Evolutionary conservation across 2,888 invertebrate species (phyloP).

Genomic region (Cistogaster globosa): DNA sequence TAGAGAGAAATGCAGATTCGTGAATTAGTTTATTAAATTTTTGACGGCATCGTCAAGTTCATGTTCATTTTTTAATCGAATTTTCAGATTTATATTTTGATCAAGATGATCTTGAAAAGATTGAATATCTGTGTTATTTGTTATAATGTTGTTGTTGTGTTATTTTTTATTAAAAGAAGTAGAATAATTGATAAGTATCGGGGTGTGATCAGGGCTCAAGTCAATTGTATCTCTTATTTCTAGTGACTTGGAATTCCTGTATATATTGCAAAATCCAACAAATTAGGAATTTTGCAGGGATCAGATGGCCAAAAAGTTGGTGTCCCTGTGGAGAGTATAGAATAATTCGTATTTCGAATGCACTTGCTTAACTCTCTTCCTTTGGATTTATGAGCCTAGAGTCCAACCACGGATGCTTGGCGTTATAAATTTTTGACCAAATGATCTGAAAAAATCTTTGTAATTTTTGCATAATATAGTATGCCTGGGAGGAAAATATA

Average conservation of each 20-base stretch:
- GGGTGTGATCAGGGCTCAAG: slow-evolving; percentile 55
- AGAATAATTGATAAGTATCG: slow-evolving; percentile 45
- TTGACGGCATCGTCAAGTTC: slow-evolving; percentile 14
- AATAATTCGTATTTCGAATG: slow-evolving; percentile 30
- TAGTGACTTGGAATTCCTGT: no score
- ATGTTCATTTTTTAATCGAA: not conserved
- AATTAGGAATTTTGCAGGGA: slow-evolving; percentile 29
- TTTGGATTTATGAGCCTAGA: no score
- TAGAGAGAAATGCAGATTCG: slow-evolving; percentile 4
- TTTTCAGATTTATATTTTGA: slow-evolving; percentile 11
- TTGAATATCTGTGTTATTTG: not conserved
- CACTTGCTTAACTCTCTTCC: no score
- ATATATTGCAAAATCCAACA: slow-evolving; percentile 55
- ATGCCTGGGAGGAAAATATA: slow-evolving; percentile 33
- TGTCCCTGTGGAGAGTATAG: slow-evolving; percentile 49
- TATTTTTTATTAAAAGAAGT: not conserved
- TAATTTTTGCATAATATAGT: slow-evolving; percentile 14
- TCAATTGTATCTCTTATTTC: slow-evolving; percentile 35
- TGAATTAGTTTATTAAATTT: slow-evolving; percentile 15
- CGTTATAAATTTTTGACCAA: slow-evolving; percentile 55
- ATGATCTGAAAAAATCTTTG: slow-evolving; percentile 22
- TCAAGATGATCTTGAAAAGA: slow-evolving; percentile 14
- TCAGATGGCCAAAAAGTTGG: slow-evolving; percentile 65
- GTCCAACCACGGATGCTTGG: no score
- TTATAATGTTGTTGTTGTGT: slow-evolving; percentile 3